These are phyloP conservation scores for Drosophila demipolita DNA, from an alignment of 2,888 invertebrate genomes.

Conservation along the genomic window DNA sequence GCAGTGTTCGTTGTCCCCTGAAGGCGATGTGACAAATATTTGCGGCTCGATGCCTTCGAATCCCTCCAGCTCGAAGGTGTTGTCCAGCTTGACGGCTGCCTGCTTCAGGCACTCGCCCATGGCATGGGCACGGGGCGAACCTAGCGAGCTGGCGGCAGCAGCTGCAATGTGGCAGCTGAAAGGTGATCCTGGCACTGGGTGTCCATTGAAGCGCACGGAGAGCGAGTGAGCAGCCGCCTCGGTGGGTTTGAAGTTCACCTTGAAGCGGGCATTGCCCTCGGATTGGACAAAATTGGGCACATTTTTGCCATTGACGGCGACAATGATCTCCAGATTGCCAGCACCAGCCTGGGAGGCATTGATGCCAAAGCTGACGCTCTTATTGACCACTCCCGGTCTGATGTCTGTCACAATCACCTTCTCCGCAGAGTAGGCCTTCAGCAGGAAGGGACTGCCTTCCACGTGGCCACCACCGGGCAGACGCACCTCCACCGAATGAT, in stretches of 20 bases:
- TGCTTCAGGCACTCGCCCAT: conserved; percentile 84
- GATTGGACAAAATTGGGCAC: conserved; percentile 99
- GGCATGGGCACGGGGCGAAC: conserved; percentile 87
- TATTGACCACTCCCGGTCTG: conserved; percentile 94
- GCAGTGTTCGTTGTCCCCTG: conserved; percentile 92
- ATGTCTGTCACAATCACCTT: conserved; percentile 98
- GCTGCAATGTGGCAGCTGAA: conserved; percentile 93
- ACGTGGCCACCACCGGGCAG: conserved; percentile 91
- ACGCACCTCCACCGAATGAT: conserved; percentile 94
- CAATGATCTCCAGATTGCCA: conserved; percentile 98
- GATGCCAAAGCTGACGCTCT: conserved; percentile 97
- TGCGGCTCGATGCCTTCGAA: conserved; percentile 88
- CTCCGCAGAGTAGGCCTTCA: conserved; percentile 97
- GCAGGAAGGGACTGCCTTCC: conserved; percentile 97
- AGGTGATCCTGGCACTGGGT: conserved; percentile 95
- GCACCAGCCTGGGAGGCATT: conserved; percentile 94
- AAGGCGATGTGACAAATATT: conserved; percentile 92
- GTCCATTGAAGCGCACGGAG: conserved; percentile 93
- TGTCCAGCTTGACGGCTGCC: conserved; percentile 85
- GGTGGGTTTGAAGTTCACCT: conserved; percentile 97
- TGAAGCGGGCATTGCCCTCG: conserved; percentile 98
- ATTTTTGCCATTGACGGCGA: conserved; percentile 97
- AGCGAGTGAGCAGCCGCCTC: conserved; percentile 96
- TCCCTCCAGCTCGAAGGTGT: conserved; percentile 87
- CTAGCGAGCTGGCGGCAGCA: conserved; percentile 83